Conservation (phyloP, 2,888 invertebrate species). For the Julus scanicus region DNA sequence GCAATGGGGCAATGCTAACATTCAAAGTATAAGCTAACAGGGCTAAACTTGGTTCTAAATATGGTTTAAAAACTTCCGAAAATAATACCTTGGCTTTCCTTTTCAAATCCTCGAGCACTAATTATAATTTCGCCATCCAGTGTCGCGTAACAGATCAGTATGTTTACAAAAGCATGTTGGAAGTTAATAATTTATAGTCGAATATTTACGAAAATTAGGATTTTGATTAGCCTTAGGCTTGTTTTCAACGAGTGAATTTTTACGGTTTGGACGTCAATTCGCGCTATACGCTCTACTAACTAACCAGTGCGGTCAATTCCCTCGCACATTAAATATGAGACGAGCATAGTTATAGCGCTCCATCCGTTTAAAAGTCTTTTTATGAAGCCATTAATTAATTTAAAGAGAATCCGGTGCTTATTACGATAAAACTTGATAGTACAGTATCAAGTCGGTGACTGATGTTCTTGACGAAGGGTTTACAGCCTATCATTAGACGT, state of each 20-base stretch:
- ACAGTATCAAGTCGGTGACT: background rate
- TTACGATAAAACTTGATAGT: background rate
- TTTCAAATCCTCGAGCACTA: background rate
- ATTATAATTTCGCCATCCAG: background rate
- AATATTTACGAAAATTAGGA: background rate
- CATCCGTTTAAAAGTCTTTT: background rate
- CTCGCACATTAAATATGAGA: background rate
- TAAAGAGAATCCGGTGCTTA: background rate
- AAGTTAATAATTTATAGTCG: background rate
- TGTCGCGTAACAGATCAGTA: background rate
- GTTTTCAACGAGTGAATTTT: too few species aligned
- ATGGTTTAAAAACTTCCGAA: too few species aligned
- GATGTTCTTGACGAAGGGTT: too few species aligned
- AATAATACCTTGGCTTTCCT: background rate
- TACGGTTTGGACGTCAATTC: too few species aligned
- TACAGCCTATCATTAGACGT: too few species aligned
- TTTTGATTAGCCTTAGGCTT: background rate
- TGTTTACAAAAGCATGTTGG: background rate
- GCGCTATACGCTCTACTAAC: too few species aligned
- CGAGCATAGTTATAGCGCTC: background rate
- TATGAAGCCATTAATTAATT: background rate
- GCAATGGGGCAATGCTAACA: too few species aligned
- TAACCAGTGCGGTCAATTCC: background rate
- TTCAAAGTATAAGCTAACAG: too few species aligned
- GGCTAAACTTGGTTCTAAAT: too few species aligned